These are phyloP conservation scores for Pristionchus arcanus DNA, from an alignment of 2,888 invertebrate genomes.

Conservation along the genomic window DNA sequence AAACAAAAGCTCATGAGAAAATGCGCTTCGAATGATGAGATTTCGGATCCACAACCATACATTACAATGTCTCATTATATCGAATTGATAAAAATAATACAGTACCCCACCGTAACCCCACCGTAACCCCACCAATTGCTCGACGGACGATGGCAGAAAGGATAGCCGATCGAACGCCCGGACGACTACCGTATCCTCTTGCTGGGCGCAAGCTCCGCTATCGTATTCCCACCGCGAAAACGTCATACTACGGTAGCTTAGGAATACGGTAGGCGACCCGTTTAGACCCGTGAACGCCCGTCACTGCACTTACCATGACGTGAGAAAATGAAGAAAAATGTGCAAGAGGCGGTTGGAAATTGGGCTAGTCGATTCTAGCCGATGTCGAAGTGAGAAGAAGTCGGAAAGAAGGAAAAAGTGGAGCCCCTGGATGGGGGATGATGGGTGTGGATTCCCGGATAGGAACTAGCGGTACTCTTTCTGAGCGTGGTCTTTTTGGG, in stretches of 20 bases:
- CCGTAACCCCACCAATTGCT: slow-evolving; percentile 8
- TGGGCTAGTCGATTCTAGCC: not conserved
- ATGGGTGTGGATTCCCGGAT: not conserved
- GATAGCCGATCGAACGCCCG: not conserved
- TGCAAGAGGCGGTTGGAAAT: not conserved
- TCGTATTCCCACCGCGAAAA: slow-evolving; percentile 1
- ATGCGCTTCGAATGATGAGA: too few relatives aligned
- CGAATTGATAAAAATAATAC: too few relatives aligned
- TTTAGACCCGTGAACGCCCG: not conserved
- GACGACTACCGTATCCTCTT: not conserved
- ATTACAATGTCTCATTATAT: too few relatives aligned
- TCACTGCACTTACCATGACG: not conserved
- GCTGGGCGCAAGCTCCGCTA: not conserved
- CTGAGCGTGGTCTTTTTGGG: not conserved
- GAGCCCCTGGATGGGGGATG: not conserved
- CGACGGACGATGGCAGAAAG: slow-evolving; percentile 13
- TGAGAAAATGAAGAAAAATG: not conserved
- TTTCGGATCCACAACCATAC: too few relatives aligned
- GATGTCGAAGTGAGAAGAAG: not conserved
- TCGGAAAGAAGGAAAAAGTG: not conserved
- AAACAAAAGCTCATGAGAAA: too few relatives aligned
- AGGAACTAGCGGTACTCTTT: not conserved
- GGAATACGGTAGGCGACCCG: not conserved
- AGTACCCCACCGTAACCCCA: too few relatives aligned
- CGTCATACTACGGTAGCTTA: not conserved